Conservation (phyloP, 2,113 vertebrate species). For the Axis porcinus region DNA sequence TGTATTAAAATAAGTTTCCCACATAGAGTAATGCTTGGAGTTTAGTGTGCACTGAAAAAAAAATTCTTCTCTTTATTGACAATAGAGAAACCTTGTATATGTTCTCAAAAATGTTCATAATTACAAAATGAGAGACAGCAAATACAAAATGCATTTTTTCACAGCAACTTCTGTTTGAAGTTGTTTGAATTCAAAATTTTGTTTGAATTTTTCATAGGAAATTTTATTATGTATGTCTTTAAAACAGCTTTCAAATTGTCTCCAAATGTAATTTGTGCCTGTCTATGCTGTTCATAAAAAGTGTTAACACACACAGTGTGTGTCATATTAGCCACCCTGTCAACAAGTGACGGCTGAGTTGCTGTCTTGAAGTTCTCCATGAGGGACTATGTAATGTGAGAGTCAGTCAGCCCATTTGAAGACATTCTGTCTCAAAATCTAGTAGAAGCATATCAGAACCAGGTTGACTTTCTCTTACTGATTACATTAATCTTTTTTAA, state of each 20-base stretch:
- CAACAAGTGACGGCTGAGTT: neutral
- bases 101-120: neutral
- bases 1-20: neutral
- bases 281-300: neutral
- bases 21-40: neutral
- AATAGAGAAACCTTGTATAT: neutral
- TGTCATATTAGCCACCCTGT: neutral
- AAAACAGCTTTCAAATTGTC: neutral
- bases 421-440: neutral
- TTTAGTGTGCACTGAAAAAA: neutral
- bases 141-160: neutral
- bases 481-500: neutral
- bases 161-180: neutral
- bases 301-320: neutral
- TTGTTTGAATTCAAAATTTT: neutral
- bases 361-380: neutral
- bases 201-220: neutral
- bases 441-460: neutral
- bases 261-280: neutral
- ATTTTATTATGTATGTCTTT: neutral
- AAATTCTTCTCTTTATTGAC: neutral
- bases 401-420: neutral
- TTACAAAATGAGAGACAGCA: neutral
- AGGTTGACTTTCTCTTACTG: slow-evolving; percentile 14
- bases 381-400: neutral